Conservation (phyloP, 2,888 invertebrate genomes). For the Zygaena filipendulae region DNA sequence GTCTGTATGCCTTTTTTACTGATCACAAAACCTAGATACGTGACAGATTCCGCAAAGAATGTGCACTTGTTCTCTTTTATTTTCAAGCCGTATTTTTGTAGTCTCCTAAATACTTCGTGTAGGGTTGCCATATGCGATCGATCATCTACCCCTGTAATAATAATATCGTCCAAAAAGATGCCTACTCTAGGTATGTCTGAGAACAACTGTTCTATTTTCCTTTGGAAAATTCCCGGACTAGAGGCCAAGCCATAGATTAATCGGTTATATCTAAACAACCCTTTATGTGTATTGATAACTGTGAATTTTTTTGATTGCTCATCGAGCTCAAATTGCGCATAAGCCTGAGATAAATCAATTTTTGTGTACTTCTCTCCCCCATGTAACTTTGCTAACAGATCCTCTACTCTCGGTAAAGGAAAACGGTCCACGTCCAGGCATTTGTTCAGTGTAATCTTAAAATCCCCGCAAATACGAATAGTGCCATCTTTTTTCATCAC, state of each 20-base stretch:
- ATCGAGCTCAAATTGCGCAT: slow-evolving; percentile 13
- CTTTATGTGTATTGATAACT: slow-evolving; percentile 18
- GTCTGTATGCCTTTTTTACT: slow-evolving; percentile 13
- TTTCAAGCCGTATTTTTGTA: slow-evolving; percentile 9
- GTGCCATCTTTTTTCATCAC: slow-evolving; percentile 14
- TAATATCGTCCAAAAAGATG: slow-evolving; percentile 15
- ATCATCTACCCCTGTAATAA: slow-evolving; percentile 11
- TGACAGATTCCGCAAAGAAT: slow-evolving; percentile 7
- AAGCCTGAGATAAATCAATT: slow-evolving; percentile 12
- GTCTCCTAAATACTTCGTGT: slow-evolving; percentile 12
- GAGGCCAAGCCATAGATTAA: slow-evolving; percentile 15
- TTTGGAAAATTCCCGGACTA: slow-evolving; percentile 18
- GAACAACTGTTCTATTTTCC: slow-evolving; percentile 12
- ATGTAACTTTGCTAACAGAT: slow-evolving; percentile 9
- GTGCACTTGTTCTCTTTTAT: slow-evolving; percentile 14
- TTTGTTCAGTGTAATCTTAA: slow-evolving; percentile 12
- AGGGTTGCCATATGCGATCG: slow-evolving; percentile 10
- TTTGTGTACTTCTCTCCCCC: slow-evolving; percentile 4
- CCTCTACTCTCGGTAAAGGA: slow-evolving; percentile 11
- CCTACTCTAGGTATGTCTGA: slow-evolving; percentile 10
- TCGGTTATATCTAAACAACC: slow-evolving; percentile 16
- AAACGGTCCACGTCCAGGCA: slow-evolving; percentile 11
- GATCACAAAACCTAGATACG: slow-evolving; percentile 16
- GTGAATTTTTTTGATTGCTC: slow-evolving; percentile 16
- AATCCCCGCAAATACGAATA: slow-evolving; percentile 13